These are phyloP conservation scores for Orthosia cruda DNA, from an alignment of 2,888 invertebrate genomes.

Conservation along the genomic window DNA sequence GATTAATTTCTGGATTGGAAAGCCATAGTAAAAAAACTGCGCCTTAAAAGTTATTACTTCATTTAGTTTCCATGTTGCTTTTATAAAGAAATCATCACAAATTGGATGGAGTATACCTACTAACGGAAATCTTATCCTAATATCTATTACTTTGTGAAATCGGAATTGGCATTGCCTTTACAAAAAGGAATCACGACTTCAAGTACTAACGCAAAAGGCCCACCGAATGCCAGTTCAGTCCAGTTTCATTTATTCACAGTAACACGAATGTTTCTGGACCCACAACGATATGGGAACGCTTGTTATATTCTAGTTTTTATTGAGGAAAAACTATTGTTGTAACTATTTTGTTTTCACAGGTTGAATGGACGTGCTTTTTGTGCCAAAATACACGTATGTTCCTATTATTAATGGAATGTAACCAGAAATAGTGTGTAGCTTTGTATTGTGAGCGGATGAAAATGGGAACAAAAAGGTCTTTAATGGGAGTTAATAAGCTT, in stretches of 20 bases:
- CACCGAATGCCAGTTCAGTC: constrained; percentile 10
- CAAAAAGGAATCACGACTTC: constrained; percentile 8
- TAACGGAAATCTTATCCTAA: neutral
- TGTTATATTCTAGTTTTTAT: constrained; percentile 47
- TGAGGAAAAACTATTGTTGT: constrained; percentile 53
- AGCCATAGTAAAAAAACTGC: neutral
- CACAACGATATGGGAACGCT: constrained; percentile 22
- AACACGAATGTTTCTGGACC: constrained; percentile 14
- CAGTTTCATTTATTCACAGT: constrained; percentile 32
- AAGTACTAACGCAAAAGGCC: constrained; percentile 13
- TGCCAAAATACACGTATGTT: constrained; percentile 35
- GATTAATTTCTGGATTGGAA: constrained; percentile 4
- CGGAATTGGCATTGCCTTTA: constrained; percentile 28
- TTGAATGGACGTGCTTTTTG: constrained; percentile 13
- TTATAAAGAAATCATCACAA: too few species aligned
- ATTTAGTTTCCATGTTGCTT: too few species aligned
- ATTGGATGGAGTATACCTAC: neutral
- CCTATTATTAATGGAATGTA: constrained; percentile 36
- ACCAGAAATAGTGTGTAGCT: constrained; percentile 4
- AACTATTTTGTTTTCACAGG: constrained; percentile 32
- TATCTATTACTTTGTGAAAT: neutral
- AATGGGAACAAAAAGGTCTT: constrained; percentile 2
- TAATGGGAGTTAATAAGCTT: neutral
- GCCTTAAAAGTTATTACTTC: too few species aligned
- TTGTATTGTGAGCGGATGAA: constrained; percentile 33